phyloP scores from a whole-genome alignment of 1,140 invertebrate species.

The Campodea augens region DNA sequence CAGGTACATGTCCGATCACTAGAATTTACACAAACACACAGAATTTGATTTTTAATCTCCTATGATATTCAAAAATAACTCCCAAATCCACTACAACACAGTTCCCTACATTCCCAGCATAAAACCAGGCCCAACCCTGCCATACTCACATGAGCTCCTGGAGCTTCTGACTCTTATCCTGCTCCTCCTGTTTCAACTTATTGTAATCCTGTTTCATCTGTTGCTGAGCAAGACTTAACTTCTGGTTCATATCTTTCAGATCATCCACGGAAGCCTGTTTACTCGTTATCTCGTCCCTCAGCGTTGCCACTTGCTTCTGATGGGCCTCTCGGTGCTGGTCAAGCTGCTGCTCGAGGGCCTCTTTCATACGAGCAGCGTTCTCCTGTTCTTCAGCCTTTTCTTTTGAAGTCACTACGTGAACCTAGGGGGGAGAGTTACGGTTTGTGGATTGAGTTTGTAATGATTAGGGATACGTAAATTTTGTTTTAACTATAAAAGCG shows the following conservation, averaged over 20 bases:
- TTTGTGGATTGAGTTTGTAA: no score
- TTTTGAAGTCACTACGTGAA: constrained; percentile 30
- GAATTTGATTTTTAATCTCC: no score
- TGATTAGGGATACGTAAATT: no score
- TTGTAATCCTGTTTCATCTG: constrained; percentile 90
- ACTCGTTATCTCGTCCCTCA: constrained; percentile 81
- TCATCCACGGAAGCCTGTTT: constrained; percentile 80
- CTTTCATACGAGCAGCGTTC: constrained; percentile 58
- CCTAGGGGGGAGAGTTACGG: no score
- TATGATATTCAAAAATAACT: no score
- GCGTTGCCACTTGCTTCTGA: constrained; percentile 59
- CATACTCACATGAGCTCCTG: constrained; percentile 79
- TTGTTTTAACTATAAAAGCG: no score
- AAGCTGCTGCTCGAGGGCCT: constrained; percentile 78
- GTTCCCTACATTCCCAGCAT: no score
- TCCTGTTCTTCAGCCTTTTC: constrained; percentile 71
- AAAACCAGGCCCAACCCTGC: no score
- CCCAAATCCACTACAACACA: no score
- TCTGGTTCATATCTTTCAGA: constrained; percentile 88
- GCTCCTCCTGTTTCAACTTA: constrained; percentile 81
- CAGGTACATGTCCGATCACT: no score
- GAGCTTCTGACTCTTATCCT: constrained; percentile 83
- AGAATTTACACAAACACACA: no score
- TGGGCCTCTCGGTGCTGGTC: constrained; percentile 84
- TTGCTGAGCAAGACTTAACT: constrained; percentile 75